Evolutionary conservation across 92 coral and sea anemone genomes (phyloP).

Genomic region (Porites cylindrica): DNA sequence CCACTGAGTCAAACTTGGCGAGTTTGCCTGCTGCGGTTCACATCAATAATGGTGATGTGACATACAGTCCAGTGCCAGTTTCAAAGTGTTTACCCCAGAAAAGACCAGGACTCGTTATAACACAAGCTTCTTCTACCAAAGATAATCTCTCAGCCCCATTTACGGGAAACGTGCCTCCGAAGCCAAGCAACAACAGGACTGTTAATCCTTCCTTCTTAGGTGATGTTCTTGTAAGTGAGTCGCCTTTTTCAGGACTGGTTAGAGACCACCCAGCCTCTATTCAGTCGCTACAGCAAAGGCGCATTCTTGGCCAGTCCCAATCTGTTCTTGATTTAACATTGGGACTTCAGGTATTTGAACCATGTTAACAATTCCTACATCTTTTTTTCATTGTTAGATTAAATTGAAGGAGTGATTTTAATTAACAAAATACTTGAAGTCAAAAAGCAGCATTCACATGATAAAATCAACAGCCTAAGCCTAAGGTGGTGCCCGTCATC

Average conservation of each 20-base stretch:
- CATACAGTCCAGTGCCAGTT: neutral
- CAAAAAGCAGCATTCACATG: no score
- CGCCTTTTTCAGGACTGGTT: neutral
- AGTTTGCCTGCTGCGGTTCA: no score
- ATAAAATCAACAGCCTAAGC: no score
- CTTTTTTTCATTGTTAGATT: no score
- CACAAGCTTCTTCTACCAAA: neutral
- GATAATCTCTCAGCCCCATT: neutral
- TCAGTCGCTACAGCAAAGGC: neutral
- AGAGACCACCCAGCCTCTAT: neutral
- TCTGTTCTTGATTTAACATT: neutral
- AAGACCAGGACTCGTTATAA: conserved; percentile 38
- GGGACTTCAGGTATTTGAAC: conserved; percentile 20
- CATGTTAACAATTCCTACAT: neutral
- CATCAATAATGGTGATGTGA: neutral
- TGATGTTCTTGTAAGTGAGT: neutral
- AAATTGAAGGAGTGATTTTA: neutral
- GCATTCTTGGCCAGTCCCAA: neutral
- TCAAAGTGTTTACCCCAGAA: conserved; percentile 36
- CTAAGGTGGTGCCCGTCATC: no score
- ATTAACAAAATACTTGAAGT: no score
- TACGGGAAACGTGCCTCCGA: neutral
- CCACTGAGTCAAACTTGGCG: neutral
- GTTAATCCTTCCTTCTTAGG: neutral
- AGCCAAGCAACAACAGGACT: neutral